Base-by-base conservation (phyloP, 2,113 vertebrate species). In the Pedionomus torquatus region DNA sequence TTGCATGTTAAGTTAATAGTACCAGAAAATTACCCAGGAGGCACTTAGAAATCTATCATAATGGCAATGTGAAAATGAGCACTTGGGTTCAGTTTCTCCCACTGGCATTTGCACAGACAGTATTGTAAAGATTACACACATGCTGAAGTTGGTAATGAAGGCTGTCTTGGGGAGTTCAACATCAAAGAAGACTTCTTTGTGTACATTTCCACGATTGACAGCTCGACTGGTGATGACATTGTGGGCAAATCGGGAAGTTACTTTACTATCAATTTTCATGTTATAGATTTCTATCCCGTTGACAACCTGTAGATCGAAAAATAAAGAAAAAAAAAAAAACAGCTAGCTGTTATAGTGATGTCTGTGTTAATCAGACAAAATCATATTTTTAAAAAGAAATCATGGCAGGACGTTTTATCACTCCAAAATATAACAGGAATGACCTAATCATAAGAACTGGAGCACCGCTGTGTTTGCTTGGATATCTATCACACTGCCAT, bases 121-220 rank as follows among this genome's bases (percentile, higher is more conserved):
- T 46, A 21, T 2, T 48, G 52, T 54, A 37, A 69, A 78, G 49
- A 83, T 44, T 80, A 98, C 99, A 16, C 89, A 99, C 99, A 99
- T 99, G 97, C 95, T 98, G 86, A 99, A 99, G 97, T 98, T 99
- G 87, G 98, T 99, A 97, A 99, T 99, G 98, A 99, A 99, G 92
- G 99, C 99, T 17, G 99, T 99, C 94, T 99, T 99, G 63, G 99
- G 99, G 65, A 99, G 99, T 23, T 98, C 98, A 93, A 99, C 98
- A 7, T 99, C 97, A 39, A 99, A 99, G 90, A 98, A 60, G 33
- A 99, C 97, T 97, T 99, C 99, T 92, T 97, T 98, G 63, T 99
- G 97, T 16, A 94, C 57, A 0, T 98, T 57, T 68, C 98, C 98
- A 7, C 95, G 98, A 95, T 99, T 99, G 70, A 98, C 98, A 93